These are phyloP conservation scores for Sitophilus oryzae DNA, from an alignment of 1,140 invertebrate species.

Conservation along the genomic window DNA sequence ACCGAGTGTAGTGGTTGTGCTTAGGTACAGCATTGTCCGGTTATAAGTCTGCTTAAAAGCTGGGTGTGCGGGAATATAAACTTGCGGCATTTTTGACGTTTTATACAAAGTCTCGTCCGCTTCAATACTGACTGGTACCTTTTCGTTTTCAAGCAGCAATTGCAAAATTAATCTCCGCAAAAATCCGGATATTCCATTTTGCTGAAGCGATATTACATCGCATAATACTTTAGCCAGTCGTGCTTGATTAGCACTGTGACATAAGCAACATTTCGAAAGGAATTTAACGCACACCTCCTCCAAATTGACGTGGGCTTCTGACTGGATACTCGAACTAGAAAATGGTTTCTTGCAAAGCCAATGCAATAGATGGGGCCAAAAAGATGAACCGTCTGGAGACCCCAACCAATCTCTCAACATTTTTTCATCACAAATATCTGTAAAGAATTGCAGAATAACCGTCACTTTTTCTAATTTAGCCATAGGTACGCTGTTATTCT, in stretches of 20 bases:
- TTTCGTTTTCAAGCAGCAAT: slow-evolving; percentile 79
- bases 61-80: slow-evolving; percentile 39
- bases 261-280: slow-evolving; percentile 72
- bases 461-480: slow-evolving; percentile 52
- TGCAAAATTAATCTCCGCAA: slow-evolving; percentile 79
- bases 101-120: slow-evolving; percentile 42
- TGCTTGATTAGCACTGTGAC: slow-evolving; percentile 78
- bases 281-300: slow-evolving; percentile 71
- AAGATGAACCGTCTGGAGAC: slow-evolving; percentile 65
- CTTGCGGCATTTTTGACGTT: slow-evolving; percentile 41
- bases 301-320: slow-evolving; percentile 55
- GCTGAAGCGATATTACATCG: slow-evolving; percentile 64
- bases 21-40: slow-evolving; percentile 64
- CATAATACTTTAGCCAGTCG: slow-evolving; percentile 72
- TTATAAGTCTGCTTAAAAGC: slow-evolving; percentile 46
- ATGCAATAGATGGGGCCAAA: slow-evolving; percentile 75
- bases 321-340: slow-evolving; percentile 46
- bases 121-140: slow-evolving; percentile 56
- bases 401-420: slow-evolving; percentile 84
- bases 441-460: slow-evolving; percentile 72
- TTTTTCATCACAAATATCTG: slow-evolving; percentile 70
- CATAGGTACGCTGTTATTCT: slow-evolving; percentile 39
- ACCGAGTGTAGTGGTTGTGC: slow-evolving; percentile 62
- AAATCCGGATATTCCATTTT: slow-evolving; percentile 74
- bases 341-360: slow-evolving; percentile 59